Evolutionary conservation across 2,888 invertebrate species (phyloP), one percentile per base, ranked within the genome.

Genomic region (Catocala nupta): DNA sequence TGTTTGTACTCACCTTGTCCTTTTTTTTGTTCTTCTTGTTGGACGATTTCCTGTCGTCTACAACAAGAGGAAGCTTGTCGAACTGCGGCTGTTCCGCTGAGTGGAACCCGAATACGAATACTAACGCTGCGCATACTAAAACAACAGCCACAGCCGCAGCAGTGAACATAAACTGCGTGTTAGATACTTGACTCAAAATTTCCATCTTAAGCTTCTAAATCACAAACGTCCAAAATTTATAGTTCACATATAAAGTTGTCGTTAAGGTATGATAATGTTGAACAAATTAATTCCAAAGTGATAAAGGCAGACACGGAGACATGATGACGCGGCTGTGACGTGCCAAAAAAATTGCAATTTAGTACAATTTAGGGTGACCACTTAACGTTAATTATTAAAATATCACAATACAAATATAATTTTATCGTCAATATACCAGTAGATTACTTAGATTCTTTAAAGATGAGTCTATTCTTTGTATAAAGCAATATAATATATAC

Each of bases 1-100:
- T 82, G 75, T 73, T 77, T 75, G 74, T 67, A 86, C 93, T 90
- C 86, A 96, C 96, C 96, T 96, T 96, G 85, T 96, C 96, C 90
- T 96, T 96, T 78, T 92, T 94, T 95, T 96, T 96, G 79, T 78
- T 81, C 88, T 96, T 96, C 90, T 96, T 96, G 81, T 90, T 95
- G 79, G 95, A 94, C 70, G 95, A 95, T 91, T 96, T 96, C 86
- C 95, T 95, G 81, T 96, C 96, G 86, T 96, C 96, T 75, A 95
- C 82, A 73, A 94, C 90, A 75, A 95, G 89, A 48, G 96, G 95
- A 70, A 96, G 93, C 90, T 96, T 96, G 84, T 96, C 96, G 88
- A 97, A 97, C 84, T 97, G 96, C 84, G 97, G 97, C 91, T 97
- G 97, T 88, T 96, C 96, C 75, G 96, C 96, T 69, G 96, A 96